These are phyloP conservation scores for Drosophila athabasca DNA, from an alignment of 1,140 invertebrate species.

Conservation along the genomic window DNA sequence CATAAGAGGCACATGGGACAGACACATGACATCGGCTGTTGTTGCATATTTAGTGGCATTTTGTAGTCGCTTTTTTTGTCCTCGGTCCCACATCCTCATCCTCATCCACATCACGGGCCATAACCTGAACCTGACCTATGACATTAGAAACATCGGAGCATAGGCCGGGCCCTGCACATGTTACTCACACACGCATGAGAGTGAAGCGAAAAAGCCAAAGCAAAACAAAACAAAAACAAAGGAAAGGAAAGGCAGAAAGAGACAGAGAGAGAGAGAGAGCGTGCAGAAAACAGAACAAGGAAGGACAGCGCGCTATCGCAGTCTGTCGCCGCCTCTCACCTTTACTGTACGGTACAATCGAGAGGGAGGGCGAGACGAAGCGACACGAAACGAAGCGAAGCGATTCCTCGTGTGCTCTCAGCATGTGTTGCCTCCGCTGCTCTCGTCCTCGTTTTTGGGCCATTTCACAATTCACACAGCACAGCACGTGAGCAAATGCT, in stretches of 20 bases:
- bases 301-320: slow-evolving; percentile 3
- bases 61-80: slow-evolving; percentile 36
- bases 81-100: slow-evolving; percentile 14
- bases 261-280: slow-evolving; percentile 14
- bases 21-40: slow-evolving; percentile 55
- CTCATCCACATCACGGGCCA: slow-evolving; percentile 2
- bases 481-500: slow-evolving; percentile 45
- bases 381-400: too few species aligned
- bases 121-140: slow-evolving; percentile 57
- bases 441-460: slow-evolving; percentile 10
- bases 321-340: neutral
- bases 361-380: slow-evolving; percentile 1
- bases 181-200: slow-evolving; percentile 51
- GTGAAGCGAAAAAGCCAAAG: slow-evolving; percentile 57
- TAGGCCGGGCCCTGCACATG: slow-evolving; percentile 56
- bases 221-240: slow-evolving; percentile 54
- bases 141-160: neutral
- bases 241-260: slow-evolving; percentile 33
- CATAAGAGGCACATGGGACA: slow-evolving; percentile 8
- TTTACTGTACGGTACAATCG: too few species aligned
- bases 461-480: neutral
- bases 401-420: slow-evolving; percentile 20
- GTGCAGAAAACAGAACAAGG: slow-evolving; percentile 2
- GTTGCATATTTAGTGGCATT: slow-evolving; percentile 78
- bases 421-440: slow-evolving; percentile 8